Percentiles rank a stretch among this genome's conserved stretches.
phyloP scores from a whole-genome alignment of 1,140 invertebrate genomes.

The Maniola jurtina region DNA sequence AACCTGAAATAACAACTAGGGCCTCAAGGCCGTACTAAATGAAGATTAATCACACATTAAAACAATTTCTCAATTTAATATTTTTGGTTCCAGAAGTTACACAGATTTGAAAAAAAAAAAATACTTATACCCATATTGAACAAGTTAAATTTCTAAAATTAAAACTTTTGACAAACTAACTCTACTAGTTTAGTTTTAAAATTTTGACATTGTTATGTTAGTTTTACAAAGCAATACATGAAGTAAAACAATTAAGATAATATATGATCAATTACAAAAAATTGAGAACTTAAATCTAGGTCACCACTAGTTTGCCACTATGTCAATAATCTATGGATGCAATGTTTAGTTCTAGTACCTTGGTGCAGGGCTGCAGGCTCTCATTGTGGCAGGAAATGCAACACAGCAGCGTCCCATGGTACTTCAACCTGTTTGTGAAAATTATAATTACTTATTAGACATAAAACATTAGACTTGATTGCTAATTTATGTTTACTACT shows the following conservation, averaged over 20 bases:
- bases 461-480: not conserved
- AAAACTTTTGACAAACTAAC: not conserved
- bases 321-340: slow-evolving; percentile 64
- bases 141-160: too few relatives aligned
- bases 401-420: slow-evolving; percentile 58
- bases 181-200: not conserved
- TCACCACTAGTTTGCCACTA: slow-evolving; percentile 70
- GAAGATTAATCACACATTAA: slow-evolving; percentile 41
- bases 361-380: slow-evolving; percentile 54
- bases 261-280: slow-evolving; percentile 46
- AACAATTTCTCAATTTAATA: slow-evolving; percentile 27
- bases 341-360: slow-evolving; percentile 68
- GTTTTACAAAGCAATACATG: slow-evolving; percentile 21
- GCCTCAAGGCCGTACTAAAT: slow-evolving; percentile 45
- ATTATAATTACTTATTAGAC: not conserved
- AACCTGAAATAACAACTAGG: slow-evolving; percentile 66
- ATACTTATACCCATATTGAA: not conserved
- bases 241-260: slow-evolving; percentile 36
- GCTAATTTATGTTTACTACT: too few relatives aligned
- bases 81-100: not conserved
- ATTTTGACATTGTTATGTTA: not conserved
- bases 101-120: not conserved
- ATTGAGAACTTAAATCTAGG: slow-evolving; percentile 54
- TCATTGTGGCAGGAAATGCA: slow-evolving; percentile 42
- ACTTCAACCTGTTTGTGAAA: slow-evolving; percentile 58